phyloP scores from a whole-genome alignment of 2,888 invertebrate species.

The Apotomis capreana region DNA sequence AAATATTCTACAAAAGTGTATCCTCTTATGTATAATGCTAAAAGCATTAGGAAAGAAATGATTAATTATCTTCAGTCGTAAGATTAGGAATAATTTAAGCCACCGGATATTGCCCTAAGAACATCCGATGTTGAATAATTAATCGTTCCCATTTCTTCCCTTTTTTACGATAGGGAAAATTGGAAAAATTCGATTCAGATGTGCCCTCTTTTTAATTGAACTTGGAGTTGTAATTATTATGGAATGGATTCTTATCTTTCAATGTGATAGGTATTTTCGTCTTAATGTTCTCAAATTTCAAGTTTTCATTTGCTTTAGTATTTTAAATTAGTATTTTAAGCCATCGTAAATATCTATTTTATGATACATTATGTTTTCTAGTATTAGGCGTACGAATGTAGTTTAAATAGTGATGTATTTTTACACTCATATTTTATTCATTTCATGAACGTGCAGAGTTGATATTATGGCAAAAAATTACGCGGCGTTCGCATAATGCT shows the following conservation, averaged over 20 bases:
- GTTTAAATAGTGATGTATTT: too few relatives aligned
- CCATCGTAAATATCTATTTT: too few relatives aligned
- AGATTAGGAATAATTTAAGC: slow-evolving; percentile 24
- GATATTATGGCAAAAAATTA: too few relatives aligned
- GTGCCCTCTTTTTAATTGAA: slow-evolving; percentile 22
- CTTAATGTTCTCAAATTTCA: background rate
- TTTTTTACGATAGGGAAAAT: slow-evolving; percentile 16
- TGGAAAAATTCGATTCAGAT: slow-evolving; percentile 13
- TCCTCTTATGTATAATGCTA: too few relatives aligned
- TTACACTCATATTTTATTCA: too few relatives aligned
- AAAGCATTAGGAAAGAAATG: slow-evolving; percentile 16
- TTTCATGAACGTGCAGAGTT: too few relatives aligned
- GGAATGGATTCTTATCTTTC: background rate
- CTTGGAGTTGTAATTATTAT: background rate
- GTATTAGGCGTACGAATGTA: too few relatives aligned
- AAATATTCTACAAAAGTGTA: too few relatives aligned
- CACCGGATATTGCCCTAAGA: slow-evolving; percentile 24
- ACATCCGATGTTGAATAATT: slow-evolving; percentile 32
- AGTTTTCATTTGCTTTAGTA: background rate
- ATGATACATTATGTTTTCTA: too few relatives aligned
- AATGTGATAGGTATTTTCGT: background rate
- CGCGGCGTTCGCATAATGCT: too few relatives aligned
- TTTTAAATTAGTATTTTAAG: background rate
- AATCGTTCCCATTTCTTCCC: slow-evolving; percentile 28
- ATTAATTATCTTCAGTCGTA: slow-evolving; percentile 16